phyloP scores from a whole-genome alignment of 2,888 invertebrate species.

The Sinelater perroti region DNA sequence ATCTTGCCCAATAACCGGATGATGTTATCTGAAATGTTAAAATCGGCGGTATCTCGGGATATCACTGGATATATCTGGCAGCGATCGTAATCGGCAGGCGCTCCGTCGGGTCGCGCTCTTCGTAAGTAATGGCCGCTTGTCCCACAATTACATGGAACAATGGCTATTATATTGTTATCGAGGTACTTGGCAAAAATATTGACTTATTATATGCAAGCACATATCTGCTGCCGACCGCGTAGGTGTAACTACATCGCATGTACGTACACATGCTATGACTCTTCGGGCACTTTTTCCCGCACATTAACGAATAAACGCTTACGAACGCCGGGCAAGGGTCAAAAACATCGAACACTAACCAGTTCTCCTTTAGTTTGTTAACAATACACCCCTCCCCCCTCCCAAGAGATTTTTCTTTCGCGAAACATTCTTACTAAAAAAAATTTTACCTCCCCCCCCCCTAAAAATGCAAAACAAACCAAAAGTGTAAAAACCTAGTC shows the following conservation, averaged over 20 bases:
- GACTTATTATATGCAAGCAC: conserved; percentile 58
- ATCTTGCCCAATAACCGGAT: conserved; percentile 59
- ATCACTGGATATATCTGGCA: conserved; percentile 51
- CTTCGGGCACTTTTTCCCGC: conserved; percentile 42
- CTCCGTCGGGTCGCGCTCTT: conserved; percentile 48
- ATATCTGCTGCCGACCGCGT: conserved; percentile 49
- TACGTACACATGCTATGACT: conserved; percentile 47
- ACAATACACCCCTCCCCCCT: too few species aligned
- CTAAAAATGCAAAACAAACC: too few species aligned
- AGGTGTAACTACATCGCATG: conserved; percentile 52
- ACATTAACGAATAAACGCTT: conserved; percentile 23
- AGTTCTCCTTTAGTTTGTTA: too few species aligned
- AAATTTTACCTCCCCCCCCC: too few species aligned
- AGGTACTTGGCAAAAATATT: conserved; percentile 60
- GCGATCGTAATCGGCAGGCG: conserved; percentile 55
- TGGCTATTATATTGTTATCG: conserved; percentile 62
- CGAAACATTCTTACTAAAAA: too few species aligned
- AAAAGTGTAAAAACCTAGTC: too few species aligned
- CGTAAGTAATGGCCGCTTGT: conserved; percentile 59
- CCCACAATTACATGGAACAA: conserved; percentile 61
- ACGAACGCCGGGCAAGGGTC: too few species aligned
- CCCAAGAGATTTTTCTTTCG: too few species aligned
- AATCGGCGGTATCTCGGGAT: conserved; percentile 51
- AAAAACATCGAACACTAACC: too few species aligned
- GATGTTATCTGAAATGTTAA: conserved; percentile 52